A percentile compares a stretch with the other conserved stretches of the same genome.
phyloP scores from a whole-genome alignment of 2,888 invertebrate genomes.

The Volucella inflata region DNA sequence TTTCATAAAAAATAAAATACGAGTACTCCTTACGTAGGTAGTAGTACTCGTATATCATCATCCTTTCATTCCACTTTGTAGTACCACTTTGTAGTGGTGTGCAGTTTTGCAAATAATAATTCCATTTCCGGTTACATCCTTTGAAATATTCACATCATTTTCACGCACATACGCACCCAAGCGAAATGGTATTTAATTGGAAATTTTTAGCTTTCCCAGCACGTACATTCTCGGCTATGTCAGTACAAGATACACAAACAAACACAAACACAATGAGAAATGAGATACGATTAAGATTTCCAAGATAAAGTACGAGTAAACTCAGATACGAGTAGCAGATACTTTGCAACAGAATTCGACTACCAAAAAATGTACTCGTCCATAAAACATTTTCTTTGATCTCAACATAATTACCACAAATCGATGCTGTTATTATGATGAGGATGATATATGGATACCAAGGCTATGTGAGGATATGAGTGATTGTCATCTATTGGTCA shows the following conservation, averaged over 20 bases:
- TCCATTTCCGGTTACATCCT: constrained; percentile 57
- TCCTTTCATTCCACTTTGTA: neutral
- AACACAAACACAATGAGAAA: neutral
- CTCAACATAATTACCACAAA: constrained; percentile 28
- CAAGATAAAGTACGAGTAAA: neutral
- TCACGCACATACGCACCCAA: constrained; percentile 52
- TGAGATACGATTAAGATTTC: constrained; percentile 23
- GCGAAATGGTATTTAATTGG: constrained; percentile 60
- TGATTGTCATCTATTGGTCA: constrained; percentile 44
- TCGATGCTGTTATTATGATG: constrained; percentile 14
- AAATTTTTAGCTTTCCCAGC: constrained; percentile 62
- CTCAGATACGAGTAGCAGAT: constrained; percentile 24
- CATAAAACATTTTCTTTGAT: constrained; percentile 39
- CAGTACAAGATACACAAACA: neutral
- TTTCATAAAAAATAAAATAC: neutral
- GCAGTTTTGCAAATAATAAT: constrained; percentile 69
- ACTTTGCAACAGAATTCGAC: constrained; percentile 9
- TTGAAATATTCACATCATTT: constrained; percentile 55
- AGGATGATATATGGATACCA: constrained; percentile 4
- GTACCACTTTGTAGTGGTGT: neutral
- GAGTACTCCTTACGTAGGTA: neutral
- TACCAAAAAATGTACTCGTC: neutral
- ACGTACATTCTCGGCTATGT: constrained; percentile 35
- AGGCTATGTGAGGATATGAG: constrained; percentile 26
- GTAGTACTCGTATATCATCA: neutral